Conservation (phyloP, 1,140 invertebrate species). For the Ctenoplectra terminalis region DNA sequence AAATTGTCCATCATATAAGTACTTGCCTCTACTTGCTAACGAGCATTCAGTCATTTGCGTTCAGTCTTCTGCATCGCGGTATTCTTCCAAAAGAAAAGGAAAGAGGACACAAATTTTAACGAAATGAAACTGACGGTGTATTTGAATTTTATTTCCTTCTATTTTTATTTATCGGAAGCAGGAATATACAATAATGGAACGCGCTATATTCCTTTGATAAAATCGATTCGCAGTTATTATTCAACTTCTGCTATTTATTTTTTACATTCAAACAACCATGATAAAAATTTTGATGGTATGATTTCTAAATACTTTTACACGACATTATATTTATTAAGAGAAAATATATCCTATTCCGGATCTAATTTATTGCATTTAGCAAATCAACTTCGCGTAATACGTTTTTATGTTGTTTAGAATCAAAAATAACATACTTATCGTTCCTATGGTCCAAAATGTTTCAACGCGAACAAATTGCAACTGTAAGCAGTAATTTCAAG, state of each 20-base stretch:
- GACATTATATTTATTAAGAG: too few species aligned
- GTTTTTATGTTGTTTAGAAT: not conserved
- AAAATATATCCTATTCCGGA: not conserved
- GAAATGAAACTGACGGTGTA: not conserved
- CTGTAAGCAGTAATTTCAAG: not conserved
- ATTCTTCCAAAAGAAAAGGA: not conserved
- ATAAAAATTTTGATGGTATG: conserved; percentile 19
- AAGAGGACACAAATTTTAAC: not conserved
- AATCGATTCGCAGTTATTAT: conserved; percentile 46
- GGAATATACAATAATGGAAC: not conserved
- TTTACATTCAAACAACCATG: not conserved
- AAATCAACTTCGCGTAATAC: not conserved
- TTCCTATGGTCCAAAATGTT: conserved; percentile 20
- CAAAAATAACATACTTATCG: not conserved
- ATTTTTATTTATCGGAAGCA: not conserved
- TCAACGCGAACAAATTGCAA: conserved; percentile 2
- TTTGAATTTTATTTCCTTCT: not conserved
- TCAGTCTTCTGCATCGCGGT: not conserved
- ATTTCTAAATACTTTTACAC: not conserved
- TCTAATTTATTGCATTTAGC: too few species aligned
- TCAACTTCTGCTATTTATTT: conserved; percentile 45
- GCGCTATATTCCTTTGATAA: conserved; percentile 43
- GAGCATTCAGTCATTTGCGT: conserved; percentile 37
- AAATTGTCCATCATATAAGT: conserved; percentile 6
- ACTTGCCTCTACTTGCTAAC: not conserved